A percentile compares a stretch with the other conserved stretches of the same genome.
These are phyloP conservation scores for Calcarius lapponicus DNA, from an alignment of 2,797 vertebrate species.

Conservation along the genomic window DNA sequence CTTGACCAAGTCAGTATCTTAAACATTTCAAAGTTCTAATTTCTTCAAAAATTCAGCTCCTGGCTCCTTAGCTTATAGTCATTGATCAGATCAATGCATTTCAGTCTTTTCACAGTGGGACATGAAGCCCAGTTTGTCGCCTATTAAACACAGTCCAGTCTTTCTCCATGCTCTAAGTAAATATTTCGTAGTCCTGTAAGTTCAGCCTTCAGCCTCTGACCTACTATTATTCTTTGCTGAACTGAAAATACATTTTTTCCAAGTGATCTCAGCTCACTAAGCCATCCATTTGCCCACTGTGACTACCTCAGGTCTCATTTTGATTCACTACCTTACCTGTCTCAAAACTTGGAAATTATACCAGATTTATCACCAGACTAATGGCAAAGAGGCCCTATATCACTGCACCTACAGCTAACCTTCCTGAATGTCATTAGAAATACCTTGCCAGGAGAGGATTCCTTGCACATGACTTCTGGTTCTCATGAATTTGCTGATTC, in stretches of 20 bases:
- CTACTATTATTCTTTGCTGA: neutral
- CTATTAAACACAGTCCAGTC: neutral
- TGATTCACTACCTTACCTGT: neutral
- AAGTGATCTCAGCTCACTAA: neutral
- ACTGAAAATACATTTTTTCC: neutral
- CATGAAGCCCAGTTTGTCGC: neutral
- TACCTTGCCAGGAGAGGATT: neutral
- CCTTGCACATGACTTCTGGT: neutral
- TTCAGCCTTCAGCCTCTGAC: neutral
- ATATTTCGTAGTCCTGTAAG: neutral
- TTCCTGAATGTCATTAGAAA: neutral
- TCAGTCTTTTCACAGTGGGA: neutral
- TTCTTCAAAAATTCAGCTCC: neutral
- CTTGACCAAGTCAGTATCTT: neutral
- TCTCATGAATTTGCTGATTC: neutral
- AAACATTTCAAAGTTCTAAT: neutral
- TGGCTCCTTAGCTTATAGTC: neutral
- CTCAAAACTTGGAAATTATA: constrained; percentile 26
- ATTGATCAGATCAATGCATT: neutral
- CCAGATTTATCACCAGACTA: constrained; percentile 27
- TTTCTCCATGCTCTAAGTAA: neutral
- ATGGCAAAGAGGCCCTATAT: neutral
- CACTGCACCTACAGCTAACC: neutral
- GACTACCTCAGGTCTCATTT: neutral
- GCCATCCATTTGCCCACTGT: constrained; percentile 1